phyloP scores from a whole-genome alignment of 2,113 vertebrate species.

The Leuciscus idus region DNA sequence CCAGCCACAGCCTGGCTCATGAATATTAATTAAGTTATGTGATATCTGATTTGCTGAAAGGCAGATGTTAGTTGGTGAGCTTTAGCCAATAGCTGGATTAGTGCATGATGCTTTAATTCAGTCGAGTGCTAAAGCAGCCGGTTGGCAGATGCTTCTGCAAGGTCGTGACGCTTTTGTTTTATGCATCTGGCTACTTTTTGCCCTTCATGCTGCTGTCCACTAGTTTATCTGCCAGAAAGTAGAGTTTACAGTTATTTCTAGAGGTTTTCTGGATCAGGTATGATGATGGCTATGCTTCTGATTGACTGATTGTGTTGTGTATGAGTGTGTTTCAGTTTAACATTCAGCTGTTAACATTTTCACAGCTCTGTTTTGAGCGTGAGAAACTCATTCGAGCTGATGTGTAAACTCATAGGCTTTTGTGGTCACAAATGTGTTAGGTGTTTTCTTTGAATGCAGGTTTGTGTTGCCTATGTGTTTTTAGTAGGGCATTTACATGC shows the following conservation, averaged over 20 bases:
- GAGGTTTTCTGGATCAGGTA: background rate
- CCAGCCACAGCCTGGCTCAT: background rate
- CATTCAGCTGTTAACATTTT: background rate
- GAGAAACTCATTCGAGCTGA: slow-evolving; percentile 25
- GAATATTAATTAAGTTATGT: background rate
- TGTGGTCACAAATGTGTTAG: slow-evolving; percentile 10
- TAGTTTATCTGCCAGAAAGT: background rate
- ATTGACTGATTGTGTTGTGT: background rate
- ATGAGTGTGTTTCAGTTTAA: background rate
- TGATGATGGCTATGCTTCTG: background rate
- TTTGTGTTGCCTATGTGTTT: background rate
- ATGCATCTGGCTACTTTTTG: background rate
- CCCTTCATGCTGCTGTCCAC: background rate
- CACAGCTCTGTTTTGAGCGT: slow-evolving; percentile 1
- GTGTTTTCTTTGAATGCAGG: background rate
- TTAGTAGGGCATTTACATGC: background rate
- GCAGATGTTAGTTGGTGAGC: background rate
- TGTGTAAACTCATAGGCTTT: background rate
- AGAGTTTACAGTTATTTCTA: background rate
- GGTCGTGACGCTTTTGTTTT: background rate
- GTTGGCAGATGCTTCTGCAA: background rate
- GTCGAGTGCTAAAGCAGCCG: background rate
- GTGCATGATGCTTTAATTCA: background rate
- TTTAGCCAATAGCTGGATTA: background rate
- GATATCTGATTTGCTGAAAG: background rate